Conservation (phyloP, 2,113 vertebrate genomes). For the Ranitomeya variabilis region DNA sequence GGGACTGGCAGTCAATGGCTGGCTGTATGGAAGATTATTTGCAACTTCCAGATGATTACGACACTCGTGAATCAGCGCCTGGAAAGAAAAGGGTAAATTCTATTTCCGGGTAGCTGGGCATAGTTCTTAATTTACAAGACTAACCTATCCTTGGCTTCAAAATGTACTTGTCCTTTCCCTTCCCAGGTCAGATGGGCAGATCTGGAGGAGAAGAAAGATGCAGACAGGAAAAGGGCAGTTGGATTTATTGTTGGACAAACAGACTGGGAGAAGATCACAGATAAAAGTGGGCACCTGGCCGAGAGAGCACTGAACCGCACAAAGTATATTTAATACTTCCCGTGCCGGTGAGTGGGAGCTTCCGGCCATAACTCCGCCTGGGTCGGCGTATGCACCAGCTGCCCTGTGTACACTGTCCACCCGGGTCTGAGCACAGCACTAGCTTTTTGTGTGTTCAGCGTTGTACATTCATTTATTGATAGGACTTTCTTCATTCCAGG, state of each 20-base stretch:
- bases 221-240: slow-evolving; percentile 95
- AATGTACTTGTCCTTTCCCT: slow-evolving; percentile 49
- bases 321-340: slow-evolving; percentile 92
- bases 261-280: slow-evolving; percentile 98
- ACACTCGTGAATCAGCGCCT: slow-evolving; percentile 91
- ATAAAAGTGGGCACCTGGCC: slow-evolving; percentile 94
- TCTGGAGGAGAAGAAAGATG: slow-evolving; percentile 97
- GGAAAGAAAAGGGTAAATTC: slow-evolving; percentile 93
- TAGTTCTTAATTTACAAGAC: background rate
- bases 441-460: background rate
- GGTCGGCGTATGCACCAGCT: background rate
- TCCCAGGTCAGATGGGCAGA: slow-evolving; percentile 96
- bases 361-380: background rate
- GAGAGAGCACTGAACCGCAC: slow-evolving; percentile 98
- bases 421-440: no score
- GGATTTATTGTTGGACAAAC: slow-evolving; percentile 99
- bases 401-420: no score
- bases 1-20: slow-evolving; percentile 83
- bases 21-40: slow-evolving; percentile 93
- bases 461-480: background rate
- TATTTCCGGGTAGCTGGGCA: background rate
- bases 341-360: slow-evolving; percentile 6
- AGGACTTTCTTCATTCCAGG: background rate
- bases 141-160: background rate
- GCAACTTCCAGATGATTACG: slow-evolving; percentile 97